These are phyloP conservation scores for Dasyurus viverrinus DNA, from an alignment of 2,113 vertebrate genomes.

Conservation along the genomic window DNA sequence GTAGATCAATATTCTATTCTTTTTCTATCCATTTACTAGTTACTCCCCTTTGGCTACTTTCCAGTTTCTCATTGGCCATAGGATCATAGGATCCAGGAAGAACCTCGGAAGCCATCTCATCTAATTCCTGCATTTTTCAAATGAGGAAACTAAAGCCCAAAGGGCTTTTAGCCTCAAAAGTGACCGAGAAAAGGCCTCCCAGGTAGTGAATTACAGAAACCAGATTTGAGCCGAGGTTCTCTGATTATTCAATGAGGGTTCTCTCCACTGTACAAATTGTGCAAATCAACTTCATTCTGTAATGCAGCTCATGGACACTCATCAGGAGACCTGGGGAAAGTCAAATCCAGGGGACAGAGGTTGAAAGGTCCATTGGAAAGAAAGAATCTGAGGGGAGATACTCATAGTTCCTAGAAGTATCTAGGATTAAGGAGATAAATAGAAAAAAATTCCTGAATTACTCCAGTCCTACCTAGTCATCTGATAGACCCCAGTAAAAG, in stretches of 20 bases:
- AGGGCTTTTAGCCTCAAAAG: neutral
- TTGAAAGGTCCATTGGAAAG: neutral
- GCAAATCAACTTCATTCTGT: neutral
- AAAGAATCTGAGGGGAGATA: neutral
- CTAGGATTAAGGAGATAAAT: too few species aligned
- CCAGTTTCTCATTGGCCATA: neutral
- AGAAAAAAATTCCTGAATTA: too few species aligned
- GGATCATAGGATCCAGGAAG: neutral
- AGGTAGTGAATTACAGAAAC: neutral
- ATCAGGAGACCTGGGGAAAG: neutral
- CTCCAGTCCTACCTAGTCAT: neutral
- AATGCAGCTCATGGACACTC: neutral
- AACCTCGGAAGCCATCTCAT: neutral
- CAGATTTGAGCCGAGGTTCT: neutral
- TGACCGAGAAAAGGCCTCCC: neutral
- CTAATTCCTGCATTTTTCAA: neutral
- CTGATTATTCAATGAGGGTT: neutral
- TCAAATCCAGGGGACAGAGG: neutral
- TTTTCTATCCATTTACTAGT: neutral
- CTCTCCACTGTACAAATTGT: neutral
- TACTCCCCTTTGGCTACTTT: neutral
- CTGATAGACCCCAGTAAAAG: neutral
- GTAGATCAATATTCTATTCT: too few species aligned
- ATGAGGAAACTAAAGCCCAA: neutral
- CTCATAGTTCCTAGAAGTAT: neutral